A percentile compares a stretch with the other conserved stretches of the same genome.
Conservation (phyloP, 2,888 invertebrate genomes). For the Nemoura dubitans region DNA sequence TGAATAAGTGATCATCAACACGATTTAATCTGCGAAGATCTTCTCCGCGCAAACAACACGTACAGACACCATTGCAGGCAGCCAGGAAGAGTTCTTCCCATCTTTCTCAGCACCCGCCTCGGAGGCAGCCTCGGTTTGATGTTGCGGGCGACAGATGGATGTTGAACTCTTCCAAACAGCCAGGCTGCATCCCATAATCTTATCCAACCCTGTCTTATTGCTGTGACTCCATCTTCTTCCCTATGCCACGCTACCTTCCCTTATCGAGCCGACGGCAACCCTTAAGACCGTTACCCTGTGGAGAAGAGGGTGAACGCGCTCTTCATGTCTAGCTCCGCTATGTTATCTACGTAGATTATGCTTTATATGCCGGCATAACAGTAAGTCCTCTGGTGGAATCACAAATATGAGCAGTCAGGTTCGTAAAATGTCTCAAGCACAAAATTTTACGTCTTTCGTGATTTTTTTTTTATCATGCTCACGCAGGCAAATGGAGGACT, state of each 20-base stretch:
- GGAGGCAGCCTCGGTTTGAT: background rate
- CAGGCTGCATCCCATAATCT: conserved; percentile 13
- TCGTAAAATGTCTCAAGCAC: conserved; percentile 20
- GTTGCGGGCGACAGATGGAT: conserved; percentile 15
- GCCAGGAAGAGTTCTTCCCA: no score
- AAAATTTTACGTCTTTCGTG: background rate
- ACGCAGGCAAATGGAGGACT: background rate
- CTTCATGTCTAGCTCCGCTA: background rate
- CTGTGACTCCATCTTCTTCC: conserved; percentile 9
- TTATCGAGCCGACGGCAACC: conserved; percentile 29
- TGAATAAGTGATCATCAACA: background rate
- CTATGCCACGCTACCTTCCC: conserved; percentile 19
- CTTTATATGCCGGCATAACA: conserved; percentile 35
- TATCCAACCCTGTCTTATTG: conserved; percentile 34
- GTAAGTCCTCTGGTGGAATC: conserved; percentile 33
- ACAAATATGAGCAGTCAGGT: conserved; percentile 36
- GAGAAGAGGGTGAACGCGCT: conserved; percentile 29
- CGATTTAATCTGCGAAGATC: background rate
- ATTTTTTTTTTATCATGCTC: background rate
- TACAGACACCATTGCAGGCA: background rate
- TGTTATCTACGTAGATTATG: conserved; percentile 40
- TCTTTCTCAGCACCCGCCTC: background rate
- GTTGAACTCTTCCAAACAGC: conserved; percentile 17
- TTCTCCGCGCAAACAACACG: background rate
- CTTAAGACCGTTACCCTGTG: conserved; percentile 21